Percentiles rank a stretch among this genome's conserved stretches.
These are phyloP conservation scores for Chirona hameri DNA, from an alignment of 2,888 invertebrate genomes.

Conservation along the genomic window DNA sequence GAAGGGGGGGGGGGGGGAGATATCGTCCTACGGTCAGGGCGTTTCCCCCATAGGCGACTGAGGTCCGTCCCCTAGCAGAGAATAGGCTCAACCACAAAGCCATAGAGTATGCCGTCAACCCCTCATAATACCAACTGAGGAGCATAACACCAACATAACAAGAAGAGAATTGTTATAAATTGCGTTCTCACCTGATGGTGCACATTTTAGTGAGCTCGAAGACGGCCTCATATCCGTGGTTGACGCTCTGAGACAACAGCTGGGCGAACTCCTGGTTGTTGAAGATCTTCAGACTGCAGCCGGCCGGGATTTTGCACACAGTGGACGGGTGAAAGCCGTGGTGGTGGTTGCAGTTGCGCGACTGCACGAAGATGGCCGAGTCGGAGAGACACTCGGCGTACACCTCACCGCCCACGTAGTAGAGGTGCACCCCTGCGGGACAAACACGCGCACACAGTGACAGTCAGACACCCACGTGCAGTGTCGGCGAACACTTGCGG, in stretches of 20 bases:
- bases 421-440: slow-evolving; percentile 69
- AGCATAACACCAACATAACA: too few relatives aligned
- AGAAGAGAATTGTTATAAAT: too few relatives aligned
- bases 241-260: slow-evolving; percentile 90
- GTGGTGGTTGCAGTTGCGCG: slow-evolving; percentile 96
- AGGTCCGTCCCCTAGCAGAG: too few relatives aligned
- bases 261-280: slow-evolving; percentile 97
- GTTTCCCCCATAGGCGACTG: too few relatives aligned
- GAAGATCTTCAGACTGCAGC: slow-evolving; percentile 96
- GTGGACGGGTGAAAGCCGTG: slow-evolving; percentile 98
- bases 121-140: too few relatives aligned
- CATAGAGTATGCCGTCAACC: too few relatives aligned
- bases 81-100: too few relatives aligned
- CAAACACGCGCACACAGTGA: too few relatives aligned
- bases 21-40: too few relatives aligned
- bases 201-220: slow-evolving; percentile 99
- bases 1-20: too few relatives aligned
- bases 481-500: slow-evolving; percentile 73
- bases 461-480: slow-evolving; percentile 68
- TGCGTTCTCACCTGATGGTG: slow-evolving; percentile 65
- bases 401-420: slow-evolving; percentile 95
- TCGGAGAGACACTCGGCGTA: slow-evolving; percentile 97
- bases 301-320: slow-evolving; percentile 96
- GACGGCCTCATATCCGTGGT: slow-evolving; percentile 97
- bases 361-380: slow-evolving; percentile 97